Base-by-base conservation (phyloP, 2,888 invertebrate genomes). In the Mamestra brassicae region DNA sequence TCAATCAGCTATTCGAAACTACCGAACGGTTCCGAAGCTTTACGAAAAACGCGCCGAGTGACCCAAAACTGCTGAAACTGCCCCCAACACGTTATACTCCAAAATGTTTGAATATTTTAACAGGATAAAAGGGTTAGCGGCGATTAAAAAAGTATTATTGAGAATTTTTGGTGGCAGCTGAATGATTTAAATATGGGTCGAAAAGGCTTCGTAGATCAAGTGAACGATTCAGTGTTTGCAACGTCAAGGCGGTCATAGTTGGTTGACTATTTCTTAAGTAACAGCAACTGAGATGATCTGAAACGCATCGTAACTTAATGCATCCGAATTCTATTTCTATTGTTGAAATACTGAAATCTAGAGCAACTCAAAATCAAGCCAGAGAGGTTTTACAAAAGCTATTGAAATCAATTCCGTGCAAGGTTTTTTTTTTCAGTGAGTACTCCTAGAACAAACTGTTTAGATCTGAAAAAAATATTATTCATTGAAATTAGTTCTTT, bases 1-100 rank as follows among this genome's bases (percentile, higher is more conserved):
- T 80, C 61, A 71, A 80, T 84, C 73, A 71, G 77, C 65, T 78
- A 65, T 78, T 76, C 8, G 52, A 76, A 79, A 82, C 78, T 78
- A 85, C 58, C 11, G 45, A 38, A 70, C 38, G 17, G 34, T 50
- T 26, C 57, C 38, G 36, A 50, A 50, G 50, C 15, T 70, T 57
- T 7, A 60, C 54, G 66, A 66, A 76, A 78, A 79, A 61, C 42
- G 74, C 38, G 47, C 73, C 34, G 15, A 54, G n/a, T 60, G 65
- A 71, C 63, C 52, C 58, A 17, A 67, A 58, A 76, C 50, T 34
- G 47, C 42, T n/a, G 17, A 68, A 81, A 58, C 64, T 47, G 38
- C 50, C 38, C 50, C 45, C 10, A 73, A 71, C 69, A 57, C 52
- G 36, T 50, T 52, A 66, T 65, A 57, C 68, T 57, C 10, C 17